Conservation (phyloP, 2,113 vertebrate genomes). For the Aegotheles bennettii region DNA sequence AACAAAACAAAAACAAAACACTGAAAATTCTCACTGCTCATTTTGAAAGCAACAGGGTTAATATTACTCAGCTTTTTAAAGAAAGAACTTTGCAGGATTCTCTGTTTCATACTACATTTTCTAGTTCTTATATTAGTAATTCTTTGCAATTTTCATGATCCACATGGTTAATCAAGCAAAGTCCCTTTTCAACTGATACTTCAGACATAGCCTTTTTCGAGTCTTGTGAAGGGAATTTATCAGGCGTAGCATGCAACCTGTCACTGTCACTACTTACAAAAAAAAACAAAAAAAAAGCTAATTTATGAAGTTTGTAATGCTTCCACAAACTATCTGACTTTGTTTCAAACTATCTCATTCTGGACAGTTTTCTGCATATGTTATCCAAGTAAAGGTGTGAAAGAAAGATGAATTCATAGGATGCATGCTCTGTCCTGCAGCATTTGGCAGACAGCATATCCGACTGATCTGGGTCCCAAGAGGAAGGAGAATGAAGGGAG, state of each 20-base stretch:
- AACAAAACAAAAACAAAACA: no score
- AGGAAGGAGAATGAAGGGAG: background rate
- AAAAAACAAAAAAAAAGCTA: background rate
- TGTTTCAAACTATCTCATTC: background rate
- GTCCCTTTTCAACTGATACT: background rate
- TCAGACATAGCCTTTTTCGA: background rate
- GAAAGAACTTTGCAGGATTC: background rate
- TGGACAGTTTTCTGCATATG: background rate
- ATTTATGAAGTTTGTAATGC: background rate
- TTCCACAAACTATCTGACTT: conserved; percentile 29
- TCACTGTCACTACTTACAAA: conserved; percentile 30
- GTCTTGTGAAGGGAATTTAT: background rate
- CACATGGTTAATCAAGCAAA: background rate
- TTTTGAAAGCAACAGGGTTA: background rate
- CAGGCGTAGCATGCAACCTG: conserved; percentile 18
- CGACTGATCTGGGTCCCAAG: background rate
- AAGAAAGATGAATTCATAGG: background rate
- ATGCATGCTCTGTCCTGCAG: background rate
- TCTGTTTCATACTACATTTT: background rate
- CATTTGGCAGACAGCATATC: background rate
- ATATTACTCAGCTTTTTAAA: background rate
- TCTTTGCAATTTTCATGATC: background rate
- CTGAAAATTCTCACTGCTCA: background rate
- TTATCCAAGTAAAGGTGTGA: background rate
- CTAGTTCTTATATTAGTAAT: background rate